phyloP scores from a whole-genome alignment of 2,888 invertebrate species.

The Rotaria magnacalcarata region DNA sequence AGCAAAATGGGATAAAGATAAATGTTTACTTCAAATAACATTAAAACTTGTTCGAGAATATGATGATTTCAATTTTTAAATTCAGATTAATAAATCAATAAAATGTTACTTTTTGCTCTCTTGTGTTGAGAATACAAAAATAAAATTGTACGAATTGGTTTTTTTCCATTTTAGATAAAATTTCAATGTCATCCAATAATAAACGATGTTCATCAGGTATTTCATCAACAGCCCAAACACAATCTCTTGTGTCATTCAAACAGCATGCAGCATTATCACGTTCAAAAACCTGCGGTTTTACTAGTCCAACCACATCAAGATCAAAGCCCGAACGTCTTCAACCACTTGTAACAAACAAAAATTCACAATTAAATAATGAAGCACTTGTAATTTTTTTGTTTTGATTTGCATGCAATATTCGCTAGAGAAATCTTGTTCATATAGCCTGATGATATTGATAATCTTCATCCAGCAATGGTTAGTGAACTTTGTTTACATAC shows the following conservation, averaged over 20 bases:
- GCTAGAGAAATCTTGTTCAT: background rate
- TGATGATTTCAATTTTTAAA: conserved; percentile 78
- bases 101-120: background rate
- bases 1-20: conserved; percentile 72
- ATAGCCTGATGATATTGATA: conserved; percentile 4
- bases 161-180: background rate
- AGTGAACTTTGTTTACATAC: background rate
- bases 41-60: conserved; percentile 74
- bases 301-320: background rate
- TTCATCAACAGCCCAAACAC: background rate
- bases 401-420: background rate
- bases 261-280: background rate
- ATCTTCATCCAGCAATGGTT: background rate
- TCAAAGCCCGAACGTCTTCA: background rate
- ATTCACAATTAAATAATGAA: background rate
- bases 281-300: conserved; percentile 4
- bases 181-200: background rate
- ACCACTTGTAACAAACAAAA: background rate
- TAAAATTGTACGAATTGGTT: background rate
- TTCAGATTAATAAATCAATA: background rate
- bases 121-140: background rate
- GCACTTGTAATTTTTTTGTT: background rate
- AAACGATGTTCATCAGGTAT: conserved; percentile 5
- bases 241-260: background rate
- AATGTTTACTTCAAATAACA: conserved; percentile 69